Conservation (phyloP, 2,888 invertebrate species). For the Diarsia dahlii region DNA sequence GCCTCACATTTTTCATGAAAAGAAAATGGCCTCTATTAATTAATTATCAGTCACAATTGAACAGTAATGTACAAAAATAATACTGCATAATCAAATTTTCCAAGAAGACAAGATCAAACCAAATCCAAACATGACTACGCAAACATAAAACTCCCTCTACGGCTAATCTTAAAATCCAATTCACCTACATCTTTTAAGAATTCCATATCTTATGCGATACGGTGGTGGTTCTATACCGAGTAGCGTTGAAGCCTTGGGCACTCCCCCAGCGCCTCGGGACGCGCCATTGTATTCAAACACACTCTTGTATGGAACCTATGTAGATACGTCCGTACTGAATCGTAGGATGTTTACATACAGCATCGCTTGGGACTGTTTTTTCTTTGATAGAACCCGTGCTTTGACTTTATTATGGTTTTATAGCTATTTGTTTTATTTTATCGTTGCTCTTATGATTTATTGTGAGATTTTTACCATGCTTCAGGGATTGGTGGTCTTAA, state of each 20-base stretch:
- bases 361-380: constrained; percentile 55
- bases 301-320: constrained; percentile 63
- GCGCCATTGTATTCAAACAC: constrained; percentile 73
- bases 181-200: constrained; percentile 61
- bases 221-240: constrained; percentile 59
- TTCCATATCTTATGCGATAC: constrained; percentile 63
- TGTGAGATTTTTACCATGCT: constrained; percentile 31
- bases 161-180: constrained; percentile 61
- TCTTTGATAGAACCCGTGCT: constrained; percentile 52
- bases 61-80: not conserved
- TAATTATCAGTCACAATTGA: not conserved
- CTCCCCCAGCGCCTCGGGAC: constrained; percentile 70
- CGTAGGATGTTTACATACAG: constrained; percentile 65
- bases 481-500: constrained; percentile 32
- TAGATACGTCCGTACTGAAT: constrained; percentile 61
- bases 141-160: constrained; percentile 23
- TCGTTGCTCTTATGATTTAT: constrained; percentile 53
- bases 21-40: not conserved
- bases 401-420: constrained; percentile 62
- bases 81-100: not conserved
- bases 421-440: constrained; percentile 58
- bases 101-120: constrained; percentile 2
- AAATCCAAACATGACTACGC: constrained; percentile 5
- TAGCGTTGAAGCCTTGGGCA: constrained; percentile 64
- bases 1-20: not conserved